Conservation (phyloP, 2,113 vertebrate species). For the Saccopteryx leptura region DNA sequence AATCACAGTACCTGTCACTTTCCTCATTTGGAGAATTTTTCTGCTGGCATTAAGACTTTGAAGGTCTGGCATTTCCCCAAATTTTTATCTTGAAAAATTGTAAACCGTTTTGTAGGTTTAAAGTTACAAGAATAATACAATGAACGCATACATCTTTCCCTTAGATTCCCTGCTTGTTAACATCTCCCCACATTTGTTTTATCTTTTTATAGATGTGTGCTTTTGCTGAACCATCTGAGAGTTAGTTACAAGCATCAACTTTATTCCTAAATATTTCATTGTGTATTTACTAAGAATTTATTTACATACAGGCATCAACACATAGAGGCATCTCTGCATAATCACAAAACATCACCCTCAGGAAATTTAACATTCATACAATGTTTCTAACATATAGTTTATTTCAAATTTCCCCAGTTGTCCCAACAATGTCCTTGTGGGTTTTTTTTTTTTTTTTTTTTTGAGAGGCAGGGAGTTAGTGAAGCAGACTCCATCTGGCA, state of each 20-base stretch:
- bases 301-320: no score
- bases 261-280: background rate
- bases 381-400: background rate
- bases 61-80: background rate
- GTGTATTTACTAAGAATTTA: background rate
- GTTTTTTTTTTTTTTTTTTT: no score
- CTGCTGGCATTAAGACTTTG: background rate
- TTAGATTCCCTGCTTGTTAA: background rate
- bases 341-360: background rate
- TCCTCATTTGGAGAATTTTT: constrained; percentile 34
- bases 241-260: background rate
- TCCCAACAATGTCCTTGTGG: background rate
- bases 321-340: background rate
- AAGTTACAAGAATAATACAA: background rate
- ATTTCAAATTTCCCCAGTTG: background rate
- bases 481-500: no score
- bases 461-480: no score
- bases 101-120: background rate
- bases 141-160: background rate
- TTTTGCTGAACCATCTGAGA: background rate
- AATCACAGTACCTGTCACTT: background rate
- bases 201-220: background rate
- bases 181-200: background rate
- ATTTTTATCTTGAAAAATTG: background rate
- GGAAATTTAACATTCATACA: background rate